phyloP scores from a whole-genome alignment of 2,888 invertebrate genomes.

The Euproctis similis region DNA sequence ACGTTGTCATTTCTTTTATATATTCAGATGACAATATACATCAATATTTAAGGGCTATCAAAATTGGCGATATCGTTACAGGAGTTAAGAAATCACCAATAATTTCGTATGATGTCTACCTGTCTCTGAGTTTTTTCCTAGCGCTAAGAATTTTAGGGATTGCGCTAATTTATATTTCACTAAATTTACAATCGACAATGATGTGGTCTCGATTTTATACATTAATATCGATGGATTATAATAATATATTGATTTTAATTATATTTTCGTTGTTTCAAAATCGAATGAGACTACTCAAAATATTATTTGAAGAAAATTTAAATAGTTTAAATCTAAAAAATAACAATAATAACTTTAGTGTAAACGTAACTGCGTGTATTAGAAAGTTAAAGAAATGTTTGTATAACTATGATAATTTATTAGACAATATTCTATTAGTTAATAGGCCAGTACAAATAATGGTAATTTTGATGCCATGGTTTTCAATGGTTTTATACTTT shows the following conservation, averaged over 20 bases:
- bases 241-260: background rate
- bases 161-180: background rate
- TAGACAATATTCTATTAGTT: constrained; percentile 3
- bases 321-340: background rate
- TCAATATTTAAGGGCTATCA: background rate
- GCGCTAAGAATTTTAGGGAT: background rate
- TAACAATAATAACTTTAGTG: background rate
- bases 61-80: constrained; percentile 1
- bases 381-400: constrained; percentile 1
- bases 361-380: background rate
- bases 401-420: constrained; percentile 4
- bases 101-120: background rate
- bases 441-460: constrained; percentile 2
- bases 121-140: background rate
- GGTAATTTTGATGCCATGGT: too few relatives aligned
- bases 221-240: background rate
- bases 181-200: too few relatives aligned
- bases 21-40: constrained; percentile 1
- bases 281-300: background rate
- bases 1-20: background rate
- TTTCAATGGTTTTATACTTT: too few relatives aligned
- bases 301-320: background rate
- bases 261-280: constrained; percentile 3
- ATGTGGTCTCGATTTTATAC: background rate
- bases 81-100: constrained; percentile 3